A percentile compares a stretch with the other conserved stretches of the same genome.
Evolutionary conservation across 2,797 vertebrate genomes (phyloP).

Genomic region (Lerista edwardsae): DNA sequence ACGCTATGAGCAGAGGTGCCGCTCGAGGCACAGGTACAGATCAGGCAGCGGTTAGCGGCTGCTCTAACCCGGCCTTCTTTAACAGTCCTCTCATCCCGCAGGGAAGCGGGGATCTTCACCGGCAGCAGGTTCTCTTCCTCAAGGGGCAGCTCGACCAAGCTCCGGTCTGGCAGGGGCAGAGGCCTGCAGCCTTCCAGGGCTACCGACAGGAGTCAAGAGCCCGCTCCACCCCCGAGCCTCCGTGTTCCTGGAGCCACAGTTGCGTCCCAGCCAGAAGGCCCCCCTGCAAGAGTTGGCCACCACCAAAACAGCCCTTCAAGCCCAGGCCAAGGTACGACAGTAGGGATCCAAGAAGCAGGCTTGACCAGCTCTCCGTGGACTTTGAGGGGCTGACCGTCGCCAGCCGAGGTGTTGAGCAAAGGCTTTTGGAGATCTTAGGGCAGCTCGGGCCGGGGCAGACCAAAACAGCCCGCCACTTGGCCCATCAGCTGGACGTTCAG

Average conservation of each 20-base stretch:
- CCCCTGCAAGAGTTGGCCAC: neutral
- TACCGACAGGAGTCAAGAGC: neutral
- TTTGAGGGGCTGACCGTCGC: slow-evolving; percentile 64
- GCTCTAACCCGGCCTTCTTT: slow-evolving; percentile 40
- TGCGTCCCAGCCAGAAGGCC: fast-evolving
- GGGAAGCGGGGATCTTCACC: slow-evolving; percentile 60
- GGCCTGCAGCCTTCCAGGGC: fast-evolving
- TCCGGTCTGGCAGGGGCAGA: slow-evolving; percentile 62
- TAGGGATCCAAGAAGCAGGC: neutral
- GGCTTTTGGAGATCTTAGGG: slow-evolving; percentile 74
- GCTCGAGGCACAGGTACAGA: slow-evolving; percentile 73
- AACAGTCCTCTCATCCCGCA: slow-evolving; percentile 30
- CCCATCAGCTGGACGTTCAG: slow-evolving; percentile 72
- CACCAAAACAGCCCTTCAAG: neutral
- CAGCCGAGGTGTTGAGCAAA: slow-evolving; percentile 33
- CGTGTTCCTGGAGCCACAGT: slow-evolving; percentile 37
- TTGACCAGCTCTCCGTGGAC: neutral
- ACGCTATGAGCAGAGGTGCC: slow-evolving; percentile 84
- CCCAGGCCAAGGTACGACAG: slow-evolving; percentile 21
- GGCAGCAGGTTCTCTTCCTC: slow-evolving; percentile 80
- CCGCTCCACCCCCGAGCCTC: slow-evolving; percentile 2
- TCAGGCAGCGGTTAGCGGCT: slow-evolving; percentile 37
- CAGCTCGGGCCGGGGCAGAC: slow-evolving; percentile 73
- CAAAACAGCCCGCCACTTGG: slow-evolving; percentile 77
- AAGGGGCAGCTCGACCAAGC: slow-evolving; percentile 72